A percentile compares a stretch with the other conserved stretches of the same genome.
Evolutionary conservation across 2,888 invertebrate genomes (phyloP).

Genomic region (Dasypogon diadema): DNA sequence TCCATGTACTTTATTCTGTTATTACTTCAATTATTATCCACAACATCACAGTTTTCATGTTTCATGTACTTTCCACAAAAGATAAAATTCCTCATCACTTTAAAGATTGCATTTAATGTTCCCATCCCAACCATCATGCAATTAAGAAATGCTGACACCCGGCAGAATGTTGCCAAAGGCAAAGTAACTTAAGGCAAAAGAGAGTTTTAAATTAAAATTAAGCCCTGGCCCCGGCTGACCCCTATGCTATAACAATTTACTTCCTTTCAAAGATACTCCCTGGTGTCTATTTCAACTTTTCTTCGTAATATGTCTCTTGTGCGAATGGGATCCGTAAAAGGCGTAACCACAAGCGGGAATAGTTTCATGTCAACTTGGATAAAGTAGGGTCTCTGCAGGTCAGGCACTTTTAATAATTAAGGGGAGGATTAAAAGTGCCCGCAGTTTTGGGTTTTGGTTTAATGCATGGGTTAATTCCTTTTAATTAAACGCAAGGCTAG

Average conservation of each 20-base stretch:
- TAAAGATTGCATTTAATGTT: no score
- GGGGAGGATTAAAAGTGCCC: constrained; percentile 10
- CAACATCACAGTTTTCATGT: no score
- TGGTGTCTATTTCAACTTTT: background rate
- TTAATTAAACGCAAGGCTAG: background rate
- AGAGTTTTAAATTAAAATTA: background rate
- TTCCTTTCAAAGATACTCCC: background rate
- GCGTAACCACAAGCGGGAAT: background rate
- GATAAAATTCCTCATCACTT: no score
- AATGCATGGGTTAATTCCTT: background rate
- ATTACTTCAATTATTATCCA: no score
- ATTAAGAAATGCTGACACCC: no score
- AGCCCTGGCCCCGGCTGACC: background rate
- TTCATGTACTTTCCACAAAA: no score
- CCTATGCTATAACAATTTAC: background rate
- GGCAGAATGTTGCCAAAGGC: background rate
- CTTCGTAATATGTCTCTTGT: background rate
- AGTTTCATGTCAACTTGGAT: background rate
- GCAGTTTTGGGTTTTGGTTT: background rate
- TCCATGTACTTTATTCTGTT: no score
- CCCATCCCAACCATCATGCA: no score
- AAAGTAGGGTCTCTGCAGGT: background rate
- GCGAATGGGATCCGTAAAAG: background rate
- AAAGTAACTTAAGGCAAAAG: background rate
- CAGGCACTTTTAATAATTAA: constrained; percentile 13